Percentiles rank a stretch among this genome's conserved stretches.
Conservation (phyloP, 2,888 invertebrate species). For the Heteromurus nitidus region DNA sequence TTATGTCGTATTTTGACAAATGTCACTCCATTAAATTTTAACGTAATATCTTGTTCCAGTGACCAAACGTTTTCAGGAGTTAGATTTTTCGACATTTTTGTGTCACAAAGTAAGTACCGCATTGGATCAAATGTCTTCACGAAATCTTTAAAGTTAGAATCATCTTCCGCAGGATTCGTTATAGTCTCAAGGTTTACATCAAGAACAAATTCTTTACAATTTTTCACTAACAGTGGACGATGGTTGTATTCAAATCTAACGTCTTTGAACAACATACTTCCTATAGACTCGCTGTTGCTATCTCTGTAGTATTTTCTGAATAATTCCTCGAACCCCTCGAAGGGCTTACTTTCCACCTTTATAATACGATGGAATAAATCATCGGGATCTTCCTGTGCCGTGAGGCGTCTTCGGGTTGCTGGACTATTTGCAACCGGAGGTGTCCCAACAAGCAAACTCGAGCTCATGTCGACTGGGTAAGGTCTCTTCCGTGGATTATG, state of each 20-base stretch:
- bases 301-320: background rate
- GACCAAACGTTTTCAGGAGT: slow-evolving; percentile 41
- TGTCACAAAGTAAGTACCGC: slow-evolving; percentile 20
- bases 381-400: background rate
- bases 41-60: slow-evolving; percentile 5
- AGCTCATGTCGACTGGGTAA: no score
- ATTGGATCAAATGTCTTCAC: slow-evolving; percentile 22
- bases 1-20: slow-evolving; percentile 30
- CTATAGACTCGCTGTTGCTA: background rate
- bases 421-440: no score
- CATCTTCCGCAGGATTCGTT: no score
- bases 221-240: background rate
- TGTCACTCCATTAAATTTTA: slow-evolving; percentile 45
- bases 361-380: background rate
- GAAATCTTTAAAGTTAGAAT: slow-evolving; percentile 6
- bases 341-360: background rate
- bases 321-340: background rate
- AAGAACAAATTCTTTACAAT: background rate
- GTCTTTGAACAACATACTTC: background rate
- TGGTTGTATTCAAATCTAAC: background rate
- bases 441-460: no score
- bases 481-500: no score
- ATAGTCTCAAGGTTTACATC: no score
- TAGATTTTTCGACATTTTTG: background rate
- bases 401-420: no score